phyloP scores from a whole-genome alignment of 2,797 vertebrate genomes.

The Leptodactylus fallax region DNA sequence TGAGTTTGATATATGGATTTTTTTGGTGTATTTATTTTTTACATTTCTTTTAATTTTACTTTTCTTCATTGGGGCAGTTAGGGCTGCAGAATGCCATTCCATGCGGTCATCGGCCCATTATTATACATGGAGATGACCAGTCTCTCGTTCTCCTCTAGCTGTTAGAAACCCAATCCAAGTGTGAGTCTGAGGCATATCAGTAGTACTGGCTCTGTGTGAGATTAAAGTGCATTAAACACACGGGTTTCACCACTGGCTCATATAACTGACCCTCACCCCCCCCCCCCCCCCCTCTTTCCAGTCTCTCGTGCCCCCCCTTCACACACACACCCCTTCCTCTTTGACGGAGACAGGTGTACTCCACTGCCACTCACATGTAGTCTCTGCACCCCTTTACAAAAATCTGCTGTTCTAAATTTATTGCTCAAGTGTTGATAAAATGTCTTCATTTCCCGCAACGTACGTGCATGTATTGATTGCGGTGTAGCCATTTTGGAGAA shows the following conservation, averaged over 20 bases:
- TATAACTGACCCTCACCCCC: conserved; percentile 38
- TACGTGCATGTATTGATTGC: neutral
- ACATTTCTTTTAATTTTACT: neutral
- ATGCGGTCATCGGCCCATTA: conserved; percentile 18
- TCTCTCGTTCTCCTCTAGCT: conserved; percentile 29
- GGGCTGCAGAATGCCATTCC: neutral
- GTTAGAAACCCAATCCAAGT: conserved; percentile 54
- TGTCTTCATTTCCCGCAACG: conserved; percentile 33
- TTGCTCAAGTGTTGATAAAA: conserved; percentile 59
- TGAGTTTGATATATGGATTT: too few species aligned
- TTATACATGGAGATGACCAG: neutral
- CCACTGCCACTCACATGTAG: conserved; percentile 41
- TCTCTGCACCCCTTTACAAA: conserved; percentile 35
- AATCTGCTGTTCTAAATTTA: conserved; percentile 62
- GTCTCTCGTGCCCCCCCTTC: neutral
- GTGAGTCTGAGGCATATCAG: conserved; percentile 52
- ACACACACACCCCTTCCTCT: conserved; percentile 37
- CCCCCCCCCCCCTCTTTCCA: neutral
- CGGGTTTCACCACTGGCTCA: conserved; percentile 47
- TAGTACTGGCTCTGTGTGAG: conserved; percentile 57
- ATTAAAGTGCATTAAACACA: conserved; percentile 63
- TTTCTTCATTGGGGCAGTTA: too few species aligned
- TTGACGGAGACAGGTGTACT: conserved; percentile 57
- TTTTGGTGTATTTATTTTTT: neutral
- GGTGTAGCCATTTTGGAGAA: neutral